A percentile compares a stretch with the other conserved stretches of the same genome.
Conservation (phyloP, 2,888 invertebrate species). For the Uropetala carovei region DNA sequence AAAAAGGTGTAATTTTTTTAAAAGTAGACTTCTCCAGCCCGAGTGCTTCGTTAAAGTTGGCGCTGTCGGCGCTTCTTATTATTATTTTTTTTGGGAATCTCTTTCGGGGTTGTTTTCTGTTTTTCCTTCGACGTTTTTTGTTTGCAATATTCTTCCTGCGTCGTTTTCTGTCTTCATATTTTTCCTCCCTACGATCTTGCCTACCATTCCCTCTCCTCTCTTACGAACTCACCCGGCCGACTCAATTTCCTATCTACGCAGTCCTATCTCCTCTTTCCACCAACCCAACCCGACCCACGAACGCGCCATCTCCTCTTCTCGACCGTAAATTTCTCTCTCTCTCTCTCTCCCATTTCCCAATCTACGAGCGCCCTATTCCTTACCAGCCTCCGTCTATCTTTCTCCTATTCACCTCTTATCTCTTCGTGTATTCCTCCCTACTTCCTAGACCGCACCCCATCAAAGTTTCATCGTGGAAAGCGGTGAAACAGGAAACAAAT, state of each 20-base stretch:
- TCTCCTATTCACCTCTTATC: no score
- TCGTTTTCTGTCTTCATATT: neutral
- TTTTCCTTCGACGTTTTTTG: neutral
- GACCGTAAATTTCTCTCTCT: neutral
- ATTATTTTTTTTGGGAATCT: neutral
- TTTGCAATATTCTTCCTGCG: neutral
- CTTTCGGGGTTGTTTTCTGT: neutral
- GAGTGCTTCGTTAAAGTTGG: no score
- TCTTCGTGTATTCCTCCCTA: no score
- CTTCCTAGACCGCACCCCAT: no score
- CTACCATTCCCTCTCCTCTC: neutral
- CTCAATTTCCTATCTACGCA: neutral
- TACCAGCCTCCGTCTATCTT: no score
- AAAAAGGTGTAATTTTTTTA: no score
- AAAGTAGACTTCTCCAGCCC: no score
- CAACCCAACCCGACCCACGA: no score
- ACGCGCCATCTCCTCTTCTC: neutral
- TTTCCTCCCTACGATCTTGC: neutral
- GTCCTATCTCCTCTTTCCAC: neutral
- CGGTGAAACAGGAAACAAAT: no score
- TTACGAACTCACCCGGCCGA: neutral
- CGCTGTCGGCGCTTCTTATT: no score
- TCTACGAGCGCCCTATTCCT: no score
- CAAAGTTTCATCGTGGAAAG: no score
- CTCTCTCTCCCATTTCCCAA: neutral